These are phyloP conservation scores for Scomber japonicus DNA, from an alignment of 2,113 vertebrate species.

Conservation along the genomic window DNA sequence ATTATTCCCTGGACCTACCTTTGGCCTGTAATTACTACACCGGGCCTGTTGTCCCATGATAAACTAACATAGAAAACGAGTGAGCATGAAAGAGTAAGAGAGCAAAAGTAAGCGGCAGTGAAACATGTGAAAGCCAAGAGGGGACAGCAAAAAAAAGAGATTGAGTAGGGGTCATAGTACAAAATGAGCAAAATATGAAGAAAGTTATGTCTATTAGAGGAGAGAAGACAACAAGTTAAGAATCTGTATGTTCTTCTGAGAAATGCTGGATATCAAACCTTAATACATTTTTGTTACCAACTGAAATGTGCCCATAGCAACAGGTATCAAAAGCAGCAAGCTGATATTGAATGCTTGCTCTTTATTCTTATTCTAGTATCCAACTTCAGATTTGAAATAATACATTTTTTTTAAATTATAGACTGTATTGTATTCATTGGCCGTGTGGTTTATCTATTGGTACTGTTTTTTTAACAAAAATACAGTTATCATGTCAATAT, in stretches of 20 bases:
- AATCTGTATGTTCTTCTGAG: no score
- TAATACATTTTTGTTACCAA: no score
- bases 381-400: not conserved
- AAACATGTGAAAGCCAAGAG: constrained; percentile 21
- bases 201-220: not conserved
- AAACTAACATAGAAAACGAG: constrained; percentile 64
- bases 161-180: not conserved
- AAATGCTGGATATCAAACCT: no score
- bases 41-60: constrained; percentile 62
- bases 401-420: no score
- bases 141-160: constrained; percentile 24
- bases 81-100: constrained; percentile 29
- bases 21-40: constrained; percentile 80
- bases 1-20: constrained; percentile 74
- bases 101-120: not conserved
- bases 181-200: not conserved
- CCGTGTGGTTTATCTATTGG: no score
- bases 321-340: no score
- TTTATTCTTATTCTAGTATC: not conserved
- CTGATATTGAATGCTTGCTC: no score
- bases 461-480: not conserved
- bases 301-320: no score
- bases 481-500: not conserved
- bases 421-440: no score
- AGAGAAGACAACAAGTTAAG: not conserved